A percentile compares a stretch with the other conserved stretches of the same genome.
phyloP scores from a whole-genome alignment of 2,113 vertebrate genomes.

The Phyllostomus hastatus region DNA sequence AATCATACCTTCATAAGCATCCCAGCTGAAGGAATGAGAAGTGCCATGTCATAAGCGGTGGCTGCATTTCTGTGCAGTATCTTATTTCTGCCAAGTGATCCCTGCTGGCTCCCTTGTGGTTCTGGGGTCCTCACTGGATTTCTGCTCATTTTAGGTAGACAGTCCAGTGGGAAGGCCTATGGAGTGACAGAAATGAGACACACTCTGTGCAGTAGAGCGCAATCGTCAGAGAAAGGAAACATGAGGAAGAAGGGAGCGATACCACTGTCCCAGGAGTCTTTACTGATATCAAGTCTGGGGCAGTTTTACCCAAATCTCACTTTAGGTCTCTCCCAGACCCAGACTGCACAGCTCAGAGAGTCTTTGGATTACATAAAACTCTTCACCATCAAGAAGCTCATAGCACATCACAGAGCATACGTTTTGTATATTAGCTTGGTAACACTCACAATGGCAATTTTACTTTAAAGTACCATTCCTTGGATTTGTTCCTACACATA shows the following conservation, averaged over 20 bases:
- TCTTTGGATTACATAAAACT: not conserved
- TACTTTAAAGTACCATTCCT: not conserved
- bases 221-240: not conserved
- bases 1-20: not conserved
- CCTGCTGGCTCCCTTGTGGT: not conserved
- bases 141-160: not conserved
- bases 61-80: not conserved
- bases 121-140: too few species aligned
- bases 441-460: slow-evolving; percentile 32
- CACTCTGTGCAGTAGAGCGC: not conserved
- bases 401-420: too few species aligned
- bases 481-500: not conserved
- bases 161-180: not conserved
- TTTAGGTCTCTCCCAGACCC: not conserved
- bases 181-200: not conserved
- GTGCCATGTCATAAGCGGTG: accelerated
- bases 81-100: not conserved
- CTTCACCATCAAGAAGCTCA: not conserved
- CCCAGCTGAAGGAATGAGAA: not conserved
- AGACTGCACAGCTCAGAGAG: not conserved
- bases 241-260: not conserved
- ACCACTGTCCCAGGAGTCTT: too few species aligned
- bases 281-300: not conserved
- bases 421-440: not conserved
- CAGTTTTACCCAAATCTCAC: not conserved